phyloP scores from a whole-genome alignment of 2,113 vertebrate genomes.

The Anas platyrhynchos region DNA sequence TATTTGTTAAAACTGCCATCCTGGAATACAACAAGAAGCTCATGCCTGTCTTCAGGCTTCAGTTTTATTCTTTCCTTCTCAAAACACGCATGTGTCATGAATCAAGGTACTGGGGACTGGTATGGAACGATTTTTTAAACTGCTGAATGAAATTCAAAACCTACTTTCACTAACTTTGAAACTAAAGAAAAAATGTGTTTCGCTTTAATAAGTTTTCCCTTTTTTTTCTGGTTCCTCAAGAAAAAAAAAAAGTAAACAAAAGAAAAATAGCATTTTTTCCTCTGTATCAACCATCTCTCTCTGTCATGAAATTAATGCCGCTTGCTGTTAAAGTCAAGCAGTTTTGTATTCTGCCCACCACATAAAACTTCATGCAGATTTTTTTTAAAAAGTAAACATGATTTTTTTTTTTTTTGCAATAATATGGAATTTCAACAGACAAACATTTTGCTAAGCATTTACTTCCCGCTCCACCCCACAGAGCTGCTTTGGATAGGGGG shows the following conservation, averaged over 20 bases:
- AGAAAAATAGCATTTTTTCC: background rate
- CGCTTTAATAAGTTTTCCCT: background rate
- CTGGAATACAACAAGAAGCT: slow-evolving; percentile 42
- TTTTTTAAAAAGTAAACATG: background rate
- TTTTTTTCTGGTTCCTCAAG: background rate
- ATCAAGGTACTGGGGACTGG: slow-evolving; percentile 22
- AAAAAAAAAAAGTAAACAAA: background rate
- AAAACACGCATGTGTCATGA: slow-evolving; percentile 10
- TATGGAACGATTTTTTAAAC: background rate
- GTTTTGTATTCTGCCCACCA: background rate
- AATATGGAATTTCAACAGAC: background rate
- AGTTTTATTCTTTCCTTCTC: background rate
- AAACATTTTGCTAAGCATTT: slow-evolving; percentile 16
- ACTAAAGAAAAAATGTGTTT: background rate
- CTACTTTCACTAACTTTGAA: slow-evolving; percentile 28
- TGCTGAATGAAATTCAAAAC: slow-evolving; percentile 31
- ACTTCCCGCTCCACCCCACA: background rate
- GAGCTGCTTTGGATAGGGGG: slow-evolving; percentile 7
- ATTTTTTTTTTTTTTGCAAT: background rate
- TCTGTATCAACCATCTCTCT: background rate
- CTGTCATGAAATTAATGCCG: background rate
- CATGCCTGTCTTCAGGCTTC: background rate
- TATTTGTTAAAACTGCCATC: slow-evolving; percentile 55
- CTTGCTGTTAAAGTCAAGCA: background rate
- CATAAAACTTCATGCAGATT: background rate